Conservation (phyloP, 2,113 vertebrate genomes). For the Phrynocephalus versicolor region DNA sequence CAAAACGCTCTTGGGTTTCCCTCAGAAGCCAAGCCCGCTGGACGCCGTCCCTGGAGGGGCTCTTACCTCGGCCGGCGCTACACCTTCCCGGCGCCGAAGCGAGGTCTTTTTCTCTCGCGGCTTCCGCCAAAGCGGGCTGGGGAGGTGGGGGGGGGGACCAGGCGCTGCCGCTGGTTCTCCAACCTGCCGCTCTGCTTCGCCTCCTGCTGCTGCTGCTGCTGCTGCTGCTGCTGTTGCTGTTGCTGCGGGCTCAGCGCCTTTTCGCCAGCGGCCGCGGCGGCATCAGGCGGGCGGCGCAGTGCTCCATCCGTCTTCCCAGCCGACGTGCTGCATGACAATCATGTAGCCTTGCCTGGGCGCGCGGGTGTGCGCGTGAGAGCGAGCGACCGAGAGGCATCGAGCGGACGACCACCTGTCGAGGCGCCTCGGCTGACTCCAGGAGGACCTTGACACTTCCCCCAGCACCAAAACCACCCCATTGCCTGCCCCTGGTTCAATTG, state of each 20-base stretch:
- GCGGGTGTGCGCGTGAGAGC: neutral
- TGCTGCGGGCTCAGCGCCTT: neutral
- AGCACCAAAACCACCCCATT: too few relatives aligned
- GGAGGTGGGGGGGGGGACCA: too few relatives aligned
- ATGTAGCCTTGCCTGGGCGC: neutral
- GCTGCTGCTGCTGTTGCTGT: neutral
- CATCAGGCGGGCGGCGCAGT: neutral
- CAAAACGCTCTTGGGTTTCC: too few relatives aligned
- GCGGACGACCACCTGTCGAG: conserved; percentile 22
- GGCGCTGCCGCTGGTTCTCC: neutral
- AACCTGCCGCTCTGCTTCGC: neutral
- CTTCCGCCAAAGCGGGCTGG: too few relatives aligned
- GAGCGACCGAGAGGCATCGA: neutral
- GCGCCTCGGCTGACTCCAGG: neutral
- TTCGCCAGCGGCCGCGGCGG: neutral
- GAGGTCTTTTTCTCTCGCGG: too few relatives aligned
- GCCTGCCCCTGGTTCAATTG: too few relatives aligned
- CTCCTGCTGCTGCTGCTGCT: too few relatives aligned
- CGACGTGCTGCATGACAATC: conserved; percentile 8
- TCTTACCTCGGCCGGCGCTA: neutral
- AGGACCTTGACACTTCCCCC: too few relatives aligned
- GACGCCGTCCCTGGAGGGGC: neutral
- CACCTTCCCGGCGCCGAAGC: too few relatives aligned
- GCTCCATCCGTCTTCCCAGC: conserved; percentile 9
- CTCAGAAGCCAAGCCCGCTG: neutral